Evolutionary conservation across 2,888 invertebrate species (phyloP).

Genomic region (Andrena bucephala): DNA sequence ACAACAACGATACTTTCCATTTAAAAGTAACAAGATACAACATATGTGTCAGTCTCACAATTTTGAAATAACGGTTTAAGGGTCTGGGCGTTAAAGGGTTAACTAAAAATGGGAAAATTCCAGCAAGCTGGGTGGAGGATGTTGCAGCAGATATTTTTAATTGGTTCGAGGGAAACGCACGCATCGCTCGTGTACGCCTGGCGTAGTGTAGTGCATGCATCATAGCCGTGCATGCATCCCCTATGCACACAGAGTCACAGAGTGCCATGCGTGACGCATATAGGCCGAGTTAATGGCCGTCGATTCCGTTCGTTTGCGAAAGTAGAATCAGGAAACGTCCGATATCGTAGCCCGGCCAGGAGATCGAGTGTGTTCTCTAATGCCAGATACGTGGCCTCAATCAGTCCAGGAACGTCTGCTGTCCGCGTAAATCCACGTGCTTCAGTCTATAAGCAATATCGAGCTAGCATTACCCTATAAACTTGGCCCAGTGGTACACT

Average conservation of each 20-base stretch:
- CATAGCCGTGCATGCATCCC: slow-evolving; percentile 37
- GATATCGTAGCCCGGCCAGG: slow-evolving; percentile 41
- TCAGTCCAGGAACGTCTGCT: slow-evolving; percentile 50
- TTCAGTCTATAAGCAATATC: slow-evolving; percentile 45
- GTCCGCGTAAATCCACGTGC: slow-evolving; percentile 39
- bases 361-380: slow-evolving; percentile 50
- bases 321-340: slow-evolving; percentile 50
- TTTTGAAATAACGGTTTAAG: too few relatives aligned
- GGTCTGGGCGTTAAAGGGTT: too few relatives aligned
- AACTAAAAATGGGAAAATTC: not conserved
- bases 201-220: slow-evolving; percentile 13
- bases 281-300: slow-evolving; percentile 27
- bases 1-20: too few relatives aligned
- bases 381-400: slow-evolving; percentile 54
- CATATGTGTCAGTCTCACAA: not conserved
- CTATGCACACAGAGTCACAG: slow-evolving; percentile 5
- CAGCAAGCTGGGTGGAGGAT: not conserved
- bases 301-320: slow-evolving; percentile 54
- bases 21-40: not conserved
- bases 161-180: not conserved
- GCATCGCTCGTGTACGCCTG: slow-evolving; percentile 13
- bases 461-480: slow-evolving; percentile 43
- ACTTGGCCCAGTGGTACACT: slow-evolving; percentile 49
- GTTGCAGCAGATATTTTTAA: slow-evolving; percentile 17
- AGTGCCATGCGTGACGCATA: slow-evolving; percentile 23